phyloP scores from a whole-genome alignment of 1,140 invertebrate species.

The Harpegnathos saltator region DNA sequence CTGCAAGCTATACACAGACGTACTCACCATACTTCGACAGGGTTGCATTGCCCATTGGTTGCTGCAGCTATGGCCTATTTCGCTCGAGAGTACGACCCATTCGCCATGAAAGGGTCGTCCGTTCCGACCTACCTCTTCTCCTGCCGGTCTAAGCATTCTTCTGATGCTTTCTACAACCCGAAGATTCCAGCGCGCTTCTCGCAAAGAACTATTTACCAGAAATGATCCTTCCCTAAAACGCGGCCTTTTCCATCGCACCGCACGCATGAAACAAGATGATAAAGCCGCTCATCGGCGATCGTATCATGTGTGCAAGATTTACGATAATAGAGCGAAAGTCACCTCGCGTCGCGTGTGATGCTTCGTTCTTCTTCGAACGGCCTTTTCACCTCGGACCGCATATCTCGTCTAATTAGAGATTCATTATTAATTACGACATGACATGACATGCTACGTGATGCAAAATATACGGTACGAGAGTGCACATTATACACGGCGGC shows the following conservation, averaged over 20 bases:
- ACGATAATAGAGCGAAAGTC: not conserved
- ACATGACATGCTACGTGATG: not conserved
- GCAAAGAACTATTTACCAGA: constrained; percentile 48
- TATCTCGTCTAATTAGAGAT: constrained; percentile 52
- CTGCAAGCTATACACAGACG: constrained; percentile 47
- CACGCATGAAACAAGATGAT: not conserved
- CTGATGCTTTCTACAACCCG: constrained; percentile 60
- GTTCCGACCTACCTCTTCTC: constrained; percentile 75
- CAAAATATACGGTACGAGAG: constrained; percentile 8
- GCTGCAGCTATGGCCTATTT: constrained; percentile 85
- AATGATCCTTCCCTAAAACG: constrained; percentile 42
- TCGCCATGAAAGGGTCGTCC: constrained; percentile 82
- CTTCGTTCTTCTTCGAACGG: not conserved
- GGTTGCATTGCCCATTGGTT: constrained; percentile 85
- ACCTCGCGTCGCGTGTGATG: not conserved
- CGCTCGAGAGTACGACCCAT: constrained; percentile 85
- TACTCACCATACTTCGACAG: constrained; percentile 58
- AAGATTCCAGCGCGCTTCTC: constrained; percentile 57
- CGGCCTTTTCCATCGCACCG: not conserved
- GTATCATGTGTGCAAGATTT: constrained; percentile 26
- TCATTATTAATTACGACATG: constrained; percentile 36
- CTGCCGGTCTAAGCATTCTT: constrained; percentile 62
- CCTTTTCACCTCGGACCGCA: not conserved
- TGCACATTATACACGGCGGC: not conserved
- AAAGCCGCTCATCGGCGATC: not conserved